phyloP scores from a whole-genome alignment of 2,113 vertebrate genomes.

The Excalfactoria chinensis region DNA sequence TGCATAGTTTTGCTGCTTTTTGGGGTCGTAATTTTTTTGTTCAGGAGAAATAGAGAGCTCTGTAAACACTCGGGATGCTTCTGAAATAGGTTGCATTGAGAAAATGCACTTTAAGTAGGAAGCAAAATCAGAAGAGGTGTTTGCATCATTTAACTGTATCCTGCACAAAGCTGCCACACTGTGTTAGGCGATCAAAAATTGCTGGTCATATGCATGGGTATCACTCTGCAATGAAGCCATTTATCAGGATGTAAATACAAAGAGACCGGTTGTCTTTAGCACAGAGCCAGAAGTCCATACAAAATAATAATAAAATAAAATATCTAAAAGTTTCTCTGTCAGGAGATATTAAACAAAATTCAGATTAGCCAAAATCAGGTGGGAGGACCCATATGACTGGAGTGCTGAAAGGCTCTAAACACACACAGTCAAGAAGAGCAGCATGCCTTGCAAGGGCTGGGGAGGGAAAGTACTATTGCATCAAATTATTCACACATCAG shows the following conservation, averaged over 20 bases:
- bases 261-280: background rate
- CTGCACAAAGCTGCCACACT: background rate
- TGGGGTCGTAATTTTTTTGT: too few relatives aligned
- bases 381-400: background rate
- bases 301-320: background rate
- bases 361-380: background rate
- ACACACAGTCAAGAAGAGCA: background rate
- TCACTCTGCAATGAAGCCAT: background rate
- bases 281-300: background rate
- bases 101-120: background rate
- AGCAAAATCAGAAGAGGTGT: background rate
- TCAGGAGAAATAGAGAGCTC: background rate
- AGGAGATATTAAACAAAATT: background rate
- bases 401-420: background rate
- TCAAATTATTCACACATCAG: slow-evolving; percentile 24
- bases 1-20: background rate
- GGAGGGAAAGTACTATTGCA: background rate
- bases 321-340: background rate
- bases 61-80: background rate
- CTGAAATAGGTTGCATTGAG: background rate
- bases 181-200: background rate
- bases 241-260: background rate
- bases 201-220: background rate
- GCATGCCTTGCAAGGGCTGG: background rate
- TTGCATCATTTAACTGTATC: background rate